A percentile compares a stretch with the other conserved stretches of the same genome.
Conservation (phyloP, 2,113 vertebrate genomes). For the Perca schrenkii region DNA sequence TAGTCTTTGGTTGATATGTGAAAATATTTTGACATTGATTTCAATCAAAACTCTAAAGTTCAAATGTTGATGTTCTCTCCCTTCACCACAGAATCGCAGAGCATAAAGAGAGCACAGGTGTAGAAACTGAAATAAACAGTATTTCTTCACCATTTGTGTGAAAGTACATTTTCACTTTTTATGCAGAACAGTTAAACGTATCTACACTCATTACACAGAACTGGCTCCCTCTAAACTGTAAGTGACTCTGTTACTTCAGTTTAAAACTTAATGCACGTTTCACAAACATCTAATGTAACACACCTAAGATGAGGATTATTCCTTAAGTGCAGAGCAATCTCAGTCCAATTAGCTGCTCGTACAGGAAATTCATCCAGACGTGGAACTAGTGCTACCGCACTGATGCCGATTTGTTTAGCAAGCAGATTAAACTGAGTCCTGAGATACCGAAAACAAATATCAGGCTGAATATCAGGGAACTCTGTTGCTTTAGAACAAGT, state of each 20-base stretch:
- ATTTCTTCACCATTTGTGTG: background rate
- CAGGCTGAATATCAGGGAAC: slow-evolving; percentile 16
- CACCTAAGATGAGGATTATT: slow-evolving; percentile 24
- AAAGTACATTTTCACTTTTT: background rate
- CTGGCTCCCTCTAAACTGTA: background rate
- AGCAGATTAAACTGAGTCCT: slow-evolving; percentile 52
- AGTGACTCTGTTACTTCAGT: slow-evolving; percentile 23
- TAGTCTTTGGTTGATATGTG: background rate
- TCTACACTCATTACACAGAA: background rate
- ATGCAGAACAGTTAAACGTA: background rate
- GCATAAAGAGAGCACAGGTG: background rate
- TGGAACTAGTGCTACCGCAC: slow-evolving; percentile 4
- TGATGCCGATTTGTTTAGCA: slow-evolving; percentile 50
- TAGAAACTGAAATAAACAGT: no score
- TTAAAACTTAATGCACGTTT: slow-evolving; percentile 3
- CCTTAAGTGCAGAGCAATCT: slow-evolving; percentile 49
- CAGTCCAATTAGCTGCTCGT: slow-evolving; percentile 60
- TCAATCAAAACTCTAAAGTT: background rate
- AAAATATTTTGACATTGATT: background rate
- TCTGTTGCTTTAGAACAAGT: slow-evolving; percentile 1
- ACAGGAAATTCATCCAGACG: slow-evolving; percentile 26
- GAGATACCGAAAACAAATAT: slow-evolving; percentile 51
- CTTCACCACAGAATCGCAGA: background rate
- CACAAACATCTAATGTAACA: slow-evolving; percentile 16
- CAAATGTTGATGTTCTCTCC: background rate